Conservation (phyloP, 2,888 invertebrate species). For the Eupithecia abbreviata region DNA sequence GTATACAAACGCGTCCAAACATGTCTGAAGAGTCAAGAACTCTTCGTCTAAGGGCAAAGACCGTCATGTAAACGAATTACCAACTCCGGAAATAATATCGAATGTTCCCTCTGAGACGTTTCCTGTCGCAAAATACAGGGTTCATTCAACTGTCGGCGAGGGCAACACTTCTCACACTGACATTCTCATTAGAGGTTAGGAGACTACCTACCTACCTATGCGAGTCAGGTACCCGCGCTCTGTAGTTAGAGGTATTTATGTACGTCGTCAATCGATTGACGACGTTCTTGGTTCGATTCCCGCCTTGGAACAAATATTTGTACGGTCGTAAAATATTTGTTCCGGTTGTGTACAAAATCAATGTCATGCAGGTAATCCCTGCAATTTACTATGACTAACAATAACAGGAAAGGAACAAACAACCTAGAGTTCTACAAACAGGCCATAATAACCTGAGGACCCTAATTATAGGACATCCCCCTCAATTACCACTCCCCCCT, state of each 20-base stretch:
- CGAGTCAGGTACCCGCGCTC: constrained; percentile 6
- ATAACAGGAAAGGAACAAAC: constrained; percentile 1
- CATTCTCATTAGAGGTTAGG: constrained; percentile 3
- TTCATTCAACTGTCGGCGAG: constrained; percentile 24
- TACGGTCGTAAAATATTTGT: no score
- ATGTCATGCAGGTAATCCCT: not conserved
- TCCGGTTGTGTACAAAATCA: no score
- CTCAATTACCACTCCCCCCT: constrained; percentile 32
- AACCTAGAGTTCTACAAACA: constrained; percentile 28
- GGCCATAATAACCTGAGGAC: constrained; percentile 52
- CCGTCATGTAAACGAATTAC: constrained; percentile 8
- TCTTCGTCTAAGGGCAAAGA: not conserved
- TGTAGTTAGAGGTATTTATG: not conserved
- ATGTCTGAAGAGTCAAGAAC: not conserved
- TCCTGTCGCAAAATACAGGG: constrained; percentile 27
- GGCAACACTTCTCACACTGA: not conserved
- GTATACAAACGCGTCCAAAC: not conserved
- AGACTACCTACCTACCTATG: not conserved
- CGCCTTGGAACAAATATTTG: no score
- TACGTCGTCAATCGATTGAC: no score
- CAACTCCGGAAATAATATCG: constrained; percentile 23
- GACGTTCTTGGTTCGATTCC: no score
- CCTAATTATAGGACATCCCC: constrained; percentile 55
- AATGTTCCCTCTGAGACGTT: constrained; percentile 20
- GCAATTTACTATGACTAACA: constrained; percentile 2